Evolutionary conservation across 2,113 vertebrate species (phyloP).

Genomic region (Calidris pugnax): DNA sequence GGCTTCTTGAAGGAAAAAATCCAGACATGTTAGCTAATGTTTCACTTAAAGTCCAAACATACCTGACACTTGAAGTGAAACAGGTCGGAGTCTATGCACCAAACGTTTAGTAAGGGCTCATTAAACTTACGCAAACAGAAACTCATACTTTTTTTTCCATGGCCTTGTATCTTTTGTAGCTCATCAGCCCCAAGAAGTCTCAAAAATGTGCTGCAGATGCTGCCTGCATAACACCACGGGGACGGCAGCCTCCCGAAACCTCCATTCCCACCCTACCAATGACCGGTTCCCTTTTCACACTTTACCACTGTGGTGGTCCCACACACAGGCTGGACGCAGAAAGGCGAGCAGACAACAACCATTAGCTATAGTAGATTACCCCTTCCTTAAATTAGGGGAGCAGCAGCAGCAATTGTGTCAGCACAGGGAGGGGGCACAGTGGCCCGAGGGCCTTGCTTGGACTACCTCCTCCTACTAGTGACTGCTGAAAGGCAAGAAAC

Average conservation of each 20-base stretch:
- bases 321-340: neutral
- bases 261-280: neutral
- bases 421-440: accelerated
- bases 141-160: neutral
- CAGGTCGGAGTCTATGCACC: neutral
- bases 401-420: neutral
- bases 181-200: neutral
- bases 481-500: neutral
- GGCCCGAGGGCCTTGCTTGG: accelerated
- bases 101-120: neutral
- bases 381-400: neutral
- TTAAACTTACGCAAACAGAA: neutral
- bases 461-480: neutral
- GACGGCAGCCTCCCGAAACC: neutral
- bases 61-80: constrained; percentile 31
- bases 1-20: neutral
- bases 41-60: constrained; percentile 35
- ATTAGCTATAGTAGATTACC: neutral
- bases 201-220: accelerated
- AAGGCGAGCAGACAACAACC: neutral
- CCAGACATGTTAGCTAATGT: constrained; percentile 33
- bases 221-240: accelerated
- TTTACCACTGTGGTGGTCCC: neutral
- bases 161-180: neutral
- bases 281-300: neutral